Conservation (phyloP, 2,888 invertebrate genomes). For the Drosophila emarginata region DNA sequence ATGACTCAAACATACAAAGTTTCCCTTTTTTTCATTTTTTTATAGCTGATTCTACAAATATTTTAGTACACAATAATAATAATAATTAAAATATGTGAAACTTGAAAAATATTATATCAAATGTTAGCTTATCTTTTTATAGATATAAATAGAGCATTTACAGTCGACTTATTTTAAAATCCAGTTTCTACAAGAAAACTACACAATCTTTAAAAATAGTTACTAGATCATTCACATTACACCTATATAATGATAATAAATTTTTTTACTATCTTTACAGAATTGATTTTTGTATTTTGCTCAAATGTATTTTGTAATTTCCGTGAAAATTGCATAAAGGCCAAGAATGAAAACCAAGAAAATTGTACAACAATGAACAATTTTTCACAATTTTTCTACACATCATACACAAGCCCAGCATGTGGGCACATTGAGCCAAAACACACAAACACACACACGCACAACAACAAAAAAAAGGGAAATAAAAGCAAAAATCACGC, state of each 20-base stretch:
- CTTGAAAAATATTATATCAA: too few relatives aligned
- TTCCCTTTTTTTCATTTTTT: too few relatives aligned
- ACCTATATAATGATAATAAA: constrained; percentile 6
- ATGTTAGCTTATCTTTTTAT: too few relatives aligned
- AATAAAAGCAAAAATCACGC: constrained; percentile 67
- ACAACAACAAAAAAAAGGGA: constrained; percentile 41
- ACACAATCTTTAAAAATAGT: not conserved
- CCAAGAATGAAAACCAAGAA: constrained; percentile 49
- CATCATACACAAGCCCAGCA: constrained; percentile 59
- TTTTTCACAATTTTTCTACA: constrained; percentile 48
- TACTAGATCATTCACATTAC: constrained; percentile 15
- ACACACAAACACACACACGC: not conserved
- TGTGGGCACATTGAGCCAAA: constrained; percentile 68
- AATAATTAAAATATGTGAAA: too few relatives aligned
- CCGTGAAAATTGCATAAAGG: constrained; percentile 62
- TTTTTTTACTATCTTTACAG: not conserved
- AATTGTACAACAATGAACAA: constrained; percentile 52
- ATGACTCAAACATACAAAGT: too few relatives aligned
- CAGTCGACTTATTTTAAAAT: too few relatives aligned
- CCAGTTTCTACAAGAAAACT: not conserved
- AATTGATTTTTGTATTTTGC: constrained; percentile 40
- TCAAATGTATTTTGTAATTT: constrained; percentile 47
- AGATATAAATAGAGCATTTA: too few relatives aligned
- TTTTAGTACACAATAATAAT: too few relatives aligned
- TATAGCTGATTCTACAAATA: too few relatives aligned